phyloP scores from a whole-genome alignment of 2,113 vertebrate species.

The Peromyscus maniculatus region DNA sequence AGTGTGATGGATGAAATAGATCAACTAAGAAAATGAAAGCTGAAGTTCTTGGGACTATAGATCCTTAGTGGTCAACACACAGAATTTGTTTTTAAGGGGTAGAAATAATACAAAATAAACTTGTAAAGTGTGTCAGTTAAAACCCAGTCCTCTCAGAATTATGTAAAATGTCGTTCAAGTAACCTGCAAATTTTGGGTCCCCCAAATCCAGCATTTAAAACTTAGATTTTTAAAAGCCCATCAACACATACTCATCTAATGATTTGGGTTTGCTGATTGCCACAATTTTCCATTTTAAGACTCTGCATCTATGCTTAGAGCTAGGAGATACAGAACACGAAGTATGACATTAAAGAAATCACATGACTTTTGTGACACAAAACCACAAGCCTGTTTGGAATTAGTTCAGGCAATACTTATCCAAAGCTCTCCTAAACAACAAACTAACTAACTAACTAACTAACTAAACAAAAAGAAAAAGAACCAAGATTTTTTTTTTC shows the following conservation, averaged over 20 bases:
- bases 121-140: conserved; percentile 22
- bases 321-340: background rate
- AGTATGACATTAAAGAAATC: background rate
- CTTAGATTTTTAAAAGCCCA: conserved; percentile 20
- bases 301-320: background rate
- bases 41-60: background rate
- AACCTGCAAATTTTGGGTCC: background rate
- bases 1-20: background rate
- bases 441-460: background rate
- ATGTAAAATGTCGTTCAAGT: background rate
- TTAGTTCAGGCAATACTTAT: background rate
- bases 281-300: conserved; percentile 27
- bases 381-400: conserved; percentile 32
- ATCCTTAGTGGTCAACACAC: background rate
- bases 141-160: background rate
- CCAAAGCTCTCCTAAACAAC: background rate
- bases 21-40: background rate
- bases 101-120: conserved; percentile 43
- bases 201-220: background rate
- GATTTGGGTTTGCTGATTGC: conserved; percentile 20
- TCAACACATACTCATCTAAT: background rate
- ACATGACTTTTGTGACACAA: conserved; percentile 13
- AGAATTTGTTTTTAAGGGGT: background rate
- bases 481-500: background rate
- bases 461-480: background rate